These are phyloP conservation scores for Bryconaethiops microstoma DNA, from an alignment of 2,797 vertebrate genomes.

Conservation along the genomic window DNA sequence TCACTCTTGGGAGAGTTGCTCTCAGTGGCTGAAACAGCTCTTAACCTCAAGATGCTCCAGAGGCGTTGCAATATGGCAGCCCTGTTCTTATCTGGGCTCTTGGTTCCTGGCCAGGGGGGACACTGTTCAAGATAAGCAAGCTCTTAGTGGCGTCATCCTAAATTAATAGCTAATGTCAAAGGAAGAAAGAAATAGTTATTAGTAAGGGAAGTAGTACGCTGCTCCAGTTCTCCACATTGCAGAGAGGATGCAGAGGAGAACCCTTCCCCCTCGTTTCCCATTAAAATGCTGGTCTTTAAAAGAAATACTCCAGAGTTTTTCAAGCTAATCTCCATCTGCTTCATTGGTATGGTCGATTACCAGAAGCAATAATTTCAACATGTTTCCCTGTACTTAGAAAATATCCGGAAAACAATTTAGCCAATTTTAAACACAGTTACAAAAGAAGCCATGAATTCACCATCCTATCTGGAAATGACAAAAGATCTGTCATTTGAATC, in stretches of 20 bases:
- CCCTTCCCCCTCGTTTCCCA: not conserved
- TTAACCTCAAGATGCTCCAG: slow-evolving; percentile 10
- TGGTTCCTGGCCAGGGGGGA: not conserved
- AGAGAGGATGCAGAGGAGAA: not conserved
- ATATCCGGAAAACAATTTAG: no score
- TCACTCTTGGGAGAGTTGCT: not conserved
- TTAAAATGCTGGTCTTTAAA: not conserved
- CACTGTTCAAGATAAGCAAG: not conserved
- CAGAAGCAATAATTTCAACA: not conserved
- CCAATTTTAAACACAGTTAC: no score
- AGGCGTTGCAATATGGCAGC: slow-evolving; percentile 13
- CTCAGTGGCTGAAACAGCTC: not conserved
- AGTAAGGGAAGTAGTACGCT: not conserved
- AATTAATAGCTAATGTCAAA: not conserved
- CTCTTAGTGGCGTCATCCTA: not conserved
- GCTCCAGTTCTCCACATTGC: not conserved
- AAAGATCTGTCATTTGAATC: no score
- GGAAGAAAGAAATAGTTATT: not conserved
- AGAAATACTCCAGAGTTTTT: not conserved
- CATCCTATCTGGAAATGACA: no score
- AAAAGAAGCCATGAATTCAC: no score
- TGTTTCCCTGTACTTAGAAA: not conserved
- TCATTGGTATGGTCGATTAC: not conserved
- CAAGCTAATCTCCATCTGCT: slow-evolving; percentile 5
- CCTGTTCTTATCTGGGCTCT: not conserved